Percentiles rank a stretch among this genome's conserved stretches.
Conservation (phyloP, 2,888 invertebrate genomes). For the Amphipyra tragopoginis region DNA sequence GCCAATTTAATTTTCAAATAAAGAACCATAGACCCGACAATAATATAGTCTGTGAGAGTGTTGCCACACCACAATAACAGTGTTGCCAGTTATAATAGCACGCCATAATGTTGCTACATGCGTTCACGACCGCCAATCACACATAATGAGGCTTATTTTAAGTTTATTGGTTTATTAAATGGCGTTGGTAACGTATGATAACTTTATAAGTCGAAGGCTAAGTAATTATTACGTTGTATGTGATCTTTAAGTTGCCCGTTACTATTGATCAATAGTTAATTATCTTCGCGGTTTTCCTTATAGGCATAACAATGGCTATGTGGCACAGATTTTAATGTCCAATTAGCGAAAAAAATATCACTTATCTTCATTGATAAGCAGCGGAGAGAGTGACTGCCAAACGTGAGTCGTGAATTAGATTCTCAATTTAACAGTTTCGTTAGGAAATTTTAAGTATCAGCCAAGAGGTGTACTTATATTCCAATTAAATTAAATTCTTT, state of each 20-base stretch:
- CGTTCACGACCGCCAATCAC: constrained; percentile 45
- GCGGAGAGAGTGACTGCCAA: too few species aligned
- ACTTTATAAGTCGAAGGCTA: constrained; percentile 43
- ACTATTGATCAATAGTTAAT: constrained; percentile 27
- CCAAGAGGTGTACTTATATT: too few species aligned
- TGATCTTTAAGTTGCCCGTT: constrained; percentile 29
- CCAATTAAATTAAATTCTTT: too few species aligned
- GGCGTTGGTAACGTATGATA: constrained; percentile 49
- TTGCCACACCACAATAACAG: constrained; percentile 51
- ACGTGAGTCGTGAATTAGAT: too few species aligned
- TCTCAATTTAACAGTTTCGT: too few species aligned
- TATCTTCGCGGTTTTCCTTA: constrained; percentile 5
- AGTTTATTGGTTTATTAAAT: constrained; percentile 55
- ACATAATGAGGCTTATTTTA: constrained; percentile 53
- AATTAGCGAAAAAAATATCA: constrained; percentile 11
- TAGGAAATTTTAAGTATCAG: too few species aligned
- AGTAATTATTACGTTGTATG: constrained; percentile 33
- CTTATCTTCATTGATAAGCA: not conserved
- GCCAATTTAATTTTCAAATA: constrained; percentile 51
- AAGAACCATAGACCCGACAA: constrained; percentile 43
- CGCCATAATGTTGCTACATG: constrained; percentile 51
- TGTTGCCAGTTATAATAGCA: constrained; percentile 51
- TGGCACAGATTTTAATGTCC: not conserved
- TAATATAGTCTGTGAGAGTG: constrained; percentile 42
- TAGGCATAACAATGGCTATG: constrained; percentile 5